Evolutionary conservation across 2,797 vertebrate genomes (phyloP).

Genomic region (Acanthiza pusilla): DNA sequence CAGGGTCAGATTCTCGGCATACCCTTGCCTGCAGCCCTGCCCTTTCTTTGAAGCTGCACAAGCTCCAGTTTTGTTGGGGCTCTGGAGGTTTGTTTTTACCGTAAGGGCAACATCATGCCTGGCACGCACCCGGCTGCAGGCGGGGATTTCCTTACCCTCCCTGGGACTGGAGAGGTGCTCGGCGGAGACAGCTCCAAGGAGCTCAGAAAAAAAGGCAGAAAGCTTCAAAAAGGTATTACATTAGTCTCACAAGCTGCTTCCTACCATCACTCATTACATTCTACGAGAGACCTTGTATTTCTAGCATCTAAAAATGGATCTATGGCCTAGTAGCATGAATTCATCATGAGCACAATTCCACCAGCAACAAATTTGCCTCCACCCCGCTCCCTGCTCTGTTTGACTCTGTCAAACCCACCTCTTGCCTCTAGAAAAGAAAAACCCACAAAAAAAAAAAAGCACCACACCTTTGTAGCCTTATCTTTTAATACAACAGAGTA

Average conservation of each 20-base stretch:
- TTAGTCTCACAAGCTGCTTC: background rate
- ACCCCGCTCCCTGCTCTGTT: rapidly evolving
- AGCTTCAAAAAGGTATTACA: background rate
- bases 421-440: background rate
- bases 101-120: background rate
- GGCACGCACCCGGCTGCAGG: background rate
- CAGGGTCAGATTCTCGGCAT: conserved; percentile 49
- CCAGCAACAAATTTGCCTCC: background rate
- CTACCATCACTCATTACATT: background rate
- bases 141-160: background rate
- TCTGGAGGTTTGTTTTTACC: background rate
- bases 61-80: background rate
- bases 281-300: background rate
- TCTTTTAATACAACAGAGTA: conserved; percentile 5
- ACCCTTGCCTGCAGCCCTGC: background rate
- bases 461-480: background rate
- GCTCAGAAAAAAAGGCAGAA: background rate
- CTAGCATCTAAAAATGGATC: background rate
- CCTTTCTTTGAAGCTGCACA: background rate
- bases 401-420: background rate
- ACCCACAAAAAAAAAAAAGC: background rate
- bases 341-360: background rate
- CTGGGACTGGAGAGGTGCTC: background rate
- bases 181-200: background rate
- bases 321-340: background rate